phyloP scores from a whole-genome alignment of 1,140 invertebrate species.

The Matsumurasca onukii region DNA sequence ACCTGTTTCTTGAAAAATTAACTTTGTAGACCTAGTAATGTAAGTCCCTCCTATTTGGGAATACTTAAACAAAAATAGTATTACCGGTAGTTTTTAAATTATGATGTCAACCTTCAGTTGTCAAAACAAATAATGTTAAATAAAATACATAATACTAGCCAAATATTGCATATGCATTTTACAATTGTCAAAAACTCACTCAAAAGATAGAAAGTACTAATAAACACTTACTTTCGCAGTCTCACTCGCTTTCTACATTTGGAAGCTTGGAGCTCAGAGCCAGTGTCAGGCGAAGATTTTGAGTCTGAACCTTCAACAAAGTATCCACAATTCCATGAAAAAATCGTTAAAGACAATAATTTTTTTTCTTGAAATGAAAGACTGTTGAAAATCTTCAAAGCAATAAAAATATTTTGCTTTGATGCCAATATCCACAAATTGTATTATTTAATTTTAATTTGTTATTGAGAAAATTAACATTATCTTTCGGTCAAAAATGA shows the following conservation, averaged over 20 bases:
- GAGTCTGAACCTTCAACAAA: constrained; percentile 45
- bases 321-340: too few relatives aligned
- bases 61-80: neutral
- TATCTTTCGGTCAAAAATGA: too few relatives aligned
- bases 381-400: too few relatives aligned
- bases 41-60: neutral
- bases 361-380: neutral
- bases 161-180: neutral
- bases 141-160: neutral
- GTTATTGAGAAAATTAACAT: neutral
- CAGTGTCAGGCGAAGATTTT: constrained; percentile 49
- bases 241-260: constrained; percentile 40
- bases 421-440: too few relatives aligned
- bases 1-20: too few relatives aligned
- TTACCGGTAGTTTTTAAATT: neutral
- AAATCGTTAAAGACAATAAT: constrained; percentile 30
- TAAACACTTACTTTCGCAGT: constrained; percentile 39
- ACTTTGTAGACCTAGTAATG: too few relatives aligned
- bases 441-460: neutral
- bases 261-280: constrained; percentile 44
- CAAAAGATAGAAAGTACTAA: neutral
- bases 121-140: neutral
- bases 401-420: too few relatives aligned
- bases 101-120: neutral
- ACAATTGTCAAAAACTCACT: neutral